phyloP scores from a whole-genome alignment of 2,888 invertebrate species.

The Acronicta aceris region DNA sequence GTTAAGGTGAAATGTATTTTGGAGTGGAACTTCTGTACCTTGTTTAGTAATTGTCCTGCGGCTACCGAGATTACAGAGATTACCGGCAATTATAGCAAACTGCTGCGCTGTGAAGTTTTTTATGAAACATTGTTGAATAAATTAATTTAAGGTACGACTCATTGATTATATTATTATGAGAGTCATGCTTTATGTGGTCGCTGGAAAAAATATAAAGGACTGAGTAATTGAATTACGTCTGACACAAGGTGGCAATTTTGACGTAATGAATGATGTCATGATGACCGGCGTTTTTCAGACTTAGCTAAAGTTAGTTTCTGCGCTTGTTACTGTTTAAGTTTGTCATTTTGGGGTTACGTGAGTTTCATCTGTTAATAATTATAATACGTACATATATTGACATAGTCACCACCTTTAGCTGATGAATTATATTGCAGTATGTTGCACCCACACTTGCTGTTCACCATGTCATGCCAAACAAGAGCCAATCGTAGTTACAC shows the following conservation, averaged over 20 bases:
- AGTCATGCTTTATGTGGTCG: conserved; percentile 47
- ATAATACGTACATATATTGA: too few relatives aligned
- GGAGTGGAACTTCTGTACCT: conserved; percentile 24
- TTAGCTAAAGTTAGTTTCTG: too few relatives aligned
- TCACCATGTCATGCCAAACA: too few relatives aligned
- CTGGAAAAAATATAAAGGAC: conserved; percentile 31
- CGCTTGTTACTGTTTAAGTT: too few relatives aligned
- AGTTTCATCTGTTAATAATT: too few relatives aligned
- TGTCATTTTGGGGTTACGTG: too few relatives aligned
- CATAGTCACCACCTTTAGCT: too few relatives aligned
- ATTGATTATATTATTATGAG: conserved; percentile 53
- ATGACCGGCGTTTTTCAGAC: conserved; percentile 2
- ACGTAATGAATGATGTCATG: conserved; percentile 7
- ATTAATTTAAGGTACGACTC: conserved; percentile 55
- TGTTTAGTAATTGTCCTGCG: neutral
- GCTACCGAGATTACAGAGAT: conserved; percentile 51
- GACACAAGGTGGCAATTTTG: conserved; percentile 16
- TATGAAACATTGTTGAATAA: conserved; percentile 57
- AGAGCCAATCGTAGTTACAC: too few relatives aligned
- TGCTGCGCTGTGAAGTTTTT: conserved; percentile 47
- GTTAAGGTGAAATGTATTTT: neutral
- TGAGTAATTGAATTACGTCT: conserved; percentile 38
- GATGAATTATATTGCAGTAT: too few relatives aligned
- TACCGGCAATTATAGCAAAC: conserved; percentile 61
- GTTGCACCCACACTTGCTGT: too few relatives aligned